Evolutionary conservation across 1,140 invertebrate genomes (phyloP), one percentile per base, ranked within the genome.

Genomic region (Hyphantria cunea): DNA sequence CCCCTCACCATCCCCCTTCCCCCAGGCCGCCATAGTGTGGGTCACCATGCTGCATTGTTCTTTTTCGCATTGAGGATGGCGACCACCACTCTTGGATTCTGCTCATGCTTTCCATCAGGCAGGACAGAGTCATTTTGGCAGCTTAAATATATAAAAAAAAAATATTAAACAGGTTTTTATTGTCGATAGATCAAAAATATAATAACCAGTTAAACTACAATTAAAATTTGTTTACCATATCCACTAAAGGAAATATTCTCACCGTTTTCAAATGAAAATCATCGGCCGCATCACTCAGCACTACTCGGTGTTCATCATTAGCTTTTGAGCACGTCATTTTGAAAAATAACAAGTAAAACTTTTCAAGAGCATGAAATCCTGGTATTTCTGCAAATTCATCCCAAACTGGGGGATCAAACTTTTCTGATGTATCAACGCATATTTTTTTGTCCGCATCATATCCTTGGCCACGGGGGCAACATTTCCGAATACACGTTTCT

Each of bases 211-310:
- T n/a, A n/a, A n/a, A n/a, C n/a, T n/a, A n/a, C n/a, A n/a, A n/a
- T n/a, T n/a, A n/a, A n/a, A n/a, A n/a, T n/a, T n/a, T n/a, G n/a
- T n/a, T n/a, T n/a, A n/a, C n/a, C n/a, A n/a, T n/a, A 5, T 25
- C 5, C 17, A 3, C 17, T 25, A n/a, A n/a, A 25, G 17, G 17
- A 25, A 25, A 25, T n/a, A n/a, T 3, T 39, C 37, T 39, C n/a
- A 39, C 37, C 37, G 37, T 39, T 39, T 39, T 39, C n/a, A 39
- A 10, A n/a, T 39, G 37, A 39, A 10, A 39, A 39, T 39, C 37
- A 10, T 39, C n/a, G 7, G 37, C 7, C 8, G 7, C 0, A 7
- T 7, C 37, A 39, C 37, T 13, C 41, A 44, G n/a, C 9, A 13
- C 0, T 12, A 44, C 2, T 44, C 41, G 6, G 6, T 6, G 2